A percentile compares a stretch with the other conserved stretches of the same genome.
Evolutionary conservation across 92 coral and sea anemone species (phyloP).

Genomic region (Metridium senile): DNA sequence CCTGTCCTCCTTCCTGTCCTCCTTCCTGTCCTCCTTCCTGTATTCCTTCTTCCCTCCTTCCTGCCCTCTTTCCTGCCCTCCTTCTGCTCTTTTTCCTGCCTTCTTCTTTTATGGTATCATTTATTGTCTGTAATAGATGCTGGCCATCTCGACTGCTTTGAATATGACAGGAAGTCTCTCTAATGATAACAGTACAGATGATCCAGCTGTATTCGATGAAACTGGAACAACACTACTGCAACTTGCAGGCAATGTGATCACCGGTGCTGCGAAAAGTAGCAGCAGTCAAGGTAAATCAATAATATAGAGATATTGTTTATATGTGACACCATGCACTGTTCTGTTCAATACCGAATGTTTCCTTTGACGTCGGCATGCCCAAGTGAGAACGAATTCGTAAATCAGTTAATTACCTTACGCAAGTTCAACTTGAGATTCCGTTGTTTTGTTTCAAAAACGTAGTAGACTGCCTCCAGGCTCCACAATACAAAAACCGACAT

Average conservation of each 20-base stretch:
- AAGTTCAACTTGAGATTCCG: too few species aligned
- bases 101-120: not conserved
- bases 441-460: too few species aligned
- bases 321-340: not conserved
- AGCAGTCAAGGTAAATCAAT: not conserved
- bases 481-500: too few species aligned
- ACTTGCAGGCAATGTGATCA: constrained; percentile 31
- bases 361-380: too few species aligned
- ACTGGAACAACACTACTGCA: constrained; percentile 27
- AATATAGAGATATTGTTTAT: not conserved
- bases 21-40: too few species aligned
- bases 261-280: constrained; percentile 11
- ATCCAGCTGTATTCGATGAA: constrained; percentile 24
- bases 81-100: not conserved
- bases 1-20: too few species aligned
- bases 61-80: not conserved
- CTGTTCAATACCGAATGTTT: too few species aligned
- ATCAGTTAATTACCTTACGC: too few species aligned
- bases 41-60: too few species aligned
- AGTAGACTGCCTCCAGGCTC: too few species aligned
- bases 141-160: constrained; percentile 11
- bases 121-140: not conserved
- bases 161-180: constrained; percentile 18
- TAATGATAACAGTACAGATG: constrained; percentile 20
- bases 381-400: too few species aligned